These are phyloP conservation scores for Lasioglossum marginatum DNA, from an alignment of 2,888 invertebrate genomes.

Conservation along the genomic window DNA sequence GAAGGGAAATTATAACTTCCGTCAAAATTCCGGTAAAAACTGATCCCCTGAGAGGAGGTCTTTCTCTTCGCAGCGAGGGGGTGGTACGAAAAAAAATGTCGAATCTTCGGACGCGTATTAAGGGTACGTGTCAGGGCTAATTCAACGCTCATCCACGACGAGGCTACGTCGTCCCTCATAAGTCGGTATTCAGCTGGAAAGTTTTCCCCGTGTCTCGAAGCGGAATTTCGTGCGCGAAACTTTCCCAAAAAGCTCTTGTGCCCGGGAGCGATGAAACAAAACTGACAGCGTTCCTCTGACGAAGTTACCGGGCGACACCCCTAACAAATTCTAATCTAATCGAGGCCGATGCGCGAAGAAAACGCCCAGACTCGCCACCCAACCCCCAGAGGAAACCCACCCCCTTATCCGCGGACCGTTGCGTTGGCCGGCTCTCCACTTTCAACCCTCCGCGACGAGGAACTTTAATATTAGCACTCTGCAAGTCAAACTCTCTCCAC, in stretches of 20 bases:
- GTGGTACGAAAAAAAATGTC: neutral
- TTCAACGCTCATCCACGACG: constrained; percentile 30
- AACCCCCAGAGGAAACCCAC: neutral
- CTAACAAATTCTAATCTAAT: constrained; percentile 73
- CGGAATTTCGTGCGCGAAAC: constrained; percentile 65
- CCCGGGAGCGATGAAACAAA: constrained; percentile 71
- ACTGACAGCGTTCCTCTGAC: constrained; percentile 68
- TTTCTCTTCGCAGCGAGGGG: neutral
- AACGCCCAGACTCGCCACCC: neutral
- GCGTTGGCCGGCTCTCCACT: constrained; percentile 18
- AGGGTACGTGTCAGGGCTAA: constrained; percentile 32
- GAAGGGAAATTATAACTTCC: neutral
- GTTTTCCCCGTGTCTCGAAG: constrained; percentile 51
- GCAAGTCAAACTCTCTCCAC: constrained; percentile 68
- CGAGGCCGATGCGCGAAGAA: constrained; percentile 39
- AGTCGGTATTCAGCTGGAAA: constrained; percentile 54
- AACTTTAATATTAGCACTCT: constrained; percentile 78
- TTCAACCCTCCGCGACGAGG: constrained; percentile 46
- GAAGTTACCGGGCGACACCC: constrained; percentile 68
- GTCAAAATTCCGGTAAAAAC: neutral
- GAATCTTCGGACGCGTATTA: constrained; percentile 31
- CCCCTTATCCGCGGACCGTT: constrained; percentile 13
- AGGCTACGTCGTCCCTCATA: constrained; percentile 46
- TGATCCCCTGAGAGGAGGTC: neutral
- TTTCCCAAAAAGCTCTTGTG: constrained; percentile 62